phyloP scores from a whole-genome alignment of 2,888 invertebrate species.

The Drosophila flavopinicola region DNA sequence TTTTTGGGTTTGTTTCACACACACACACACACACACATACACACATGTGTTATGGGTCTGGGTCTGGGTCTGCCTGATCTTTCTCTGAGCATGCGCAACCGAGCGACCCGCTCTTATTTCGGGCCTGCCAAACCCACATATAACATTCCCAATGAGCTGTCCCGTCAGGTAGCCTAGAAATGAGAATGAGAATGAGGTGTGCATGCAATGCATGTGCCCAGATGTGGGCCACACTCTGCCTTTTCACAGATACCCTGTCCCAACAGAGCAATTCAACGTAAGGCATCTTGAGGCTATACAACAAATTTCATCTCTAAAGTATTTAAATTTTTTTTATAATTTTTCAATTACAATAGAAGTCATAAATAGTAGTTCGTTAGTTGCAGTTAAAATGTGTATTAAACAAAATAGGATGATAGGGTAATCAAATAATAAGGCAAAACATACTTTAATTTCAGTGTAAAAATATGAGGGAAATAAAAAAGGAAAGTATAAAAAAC shows the following conservation, averaged over 20 bases:
- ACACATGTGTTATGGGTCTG: conserved; percentile 63
- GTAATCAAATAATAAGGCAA: too few species aligned
- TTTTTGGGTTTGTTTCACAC: conserved; percentile 56
- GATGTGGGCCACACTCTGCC: conserved; percentile 44
- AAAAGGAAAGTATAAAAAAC: too few species aligned
- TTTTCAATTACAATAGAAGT: too few species aligned
- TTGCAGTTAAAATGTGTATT: too few species aligned
- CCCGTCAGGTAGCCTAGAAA: conserved; percentile 67
- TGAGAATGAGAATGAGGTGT: conserved; percentile 69
- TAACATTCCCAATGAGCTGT: conserved; percentile 33
- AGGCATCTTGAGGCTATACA: neutral
- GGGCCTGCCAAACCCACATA: conserved; percentile 58
- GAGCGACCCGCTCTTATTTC: conserved; percentile 60
- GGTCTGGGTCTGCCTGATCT: conserved; percentile 2
- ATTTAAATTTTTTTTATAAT: too few species aligned
- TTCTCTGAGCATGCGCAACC: conserved; percentile 64
- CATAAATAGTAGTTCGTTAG: too few species aligned
- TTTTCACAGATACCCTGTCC: conserved; percentile 27
- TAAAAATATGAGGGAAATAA: too few species aligned
- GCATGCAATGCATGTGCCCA: conserved; percentile 58
- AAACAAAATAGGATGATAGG: too few species aligned
- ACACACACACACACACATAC: neutral
- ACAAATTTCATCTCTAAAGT: too few species aligned
- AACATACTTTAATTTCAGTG: too few species aligned
- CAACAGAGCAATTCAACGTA: neutral